phyloP scores from a whole-genome alignment of 37 sponge, comb jelly and placozoan species.

The Hexactinellida sp. region DNA sequence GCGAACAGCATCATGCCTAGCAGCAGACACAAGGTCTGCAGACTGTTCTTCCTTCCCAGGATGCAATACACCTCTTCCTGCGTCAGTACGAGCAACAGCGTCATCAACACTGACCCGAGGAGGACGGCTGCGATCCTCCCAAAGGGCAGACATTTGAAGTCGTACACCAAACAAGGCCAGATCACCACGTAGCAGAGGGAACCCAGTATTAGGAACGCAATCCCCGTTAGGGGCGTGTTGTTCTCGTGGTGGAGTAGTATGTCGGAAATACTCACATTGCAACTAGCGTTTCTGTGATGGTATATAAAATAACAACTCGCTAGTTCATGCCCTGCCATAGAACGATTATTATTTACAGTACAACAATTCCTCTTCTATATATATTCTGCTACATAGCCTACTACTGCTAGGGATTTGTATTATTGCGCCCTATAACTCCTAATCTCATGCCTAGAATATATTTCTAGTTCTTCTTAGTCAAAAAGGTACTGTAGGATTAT shows the following conservation, averaged over 20 bases:
- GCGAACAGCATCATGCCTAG: constrained; percentile 82
- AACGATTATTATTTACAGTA: too few relatives aligned
- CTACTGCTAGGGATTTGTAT: not conserved
- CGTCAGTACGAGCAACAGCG: constrained; percentile 36
- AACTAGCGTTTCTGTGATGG: not conserved
- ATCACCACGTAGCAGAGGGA: constrained; percentile 52
- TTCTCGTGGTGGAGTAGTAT: not conserved
- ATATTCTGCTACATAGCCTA: not conserved
- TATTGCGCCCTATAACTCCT: not conserved
- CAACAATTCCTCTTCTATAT: not conserved
- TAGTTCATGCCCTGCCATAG: not conserved
- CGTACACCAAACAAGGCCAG: constrained; percentile 73
- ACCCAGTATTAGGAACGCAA: constrained; percentile 26
- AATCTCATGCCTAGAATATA: not conserved
- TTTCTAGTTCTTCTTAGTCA: not conserved
- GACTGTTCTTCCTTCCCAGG: constrained; percentile 33
- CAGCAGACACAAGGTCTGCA: constrained; percentile 64
- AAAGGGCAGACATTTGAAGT: constrained; percentile 69
- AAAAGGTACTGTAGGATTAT: not conserved
- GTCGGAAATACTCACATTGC: not conserved
- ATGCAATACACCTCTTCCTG: constrained; percentile 47
- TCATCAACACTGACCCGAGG: constrained; percentile 56
- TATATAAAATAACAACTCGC: not conserved
- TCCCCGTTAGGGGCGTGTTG: not conserved
- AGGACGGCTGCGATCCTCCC: constrained; percentile 68